Conservation (phyloP, 2,888 invertebrate genomes). For the Synanthedon tipuliformis region DNA sequence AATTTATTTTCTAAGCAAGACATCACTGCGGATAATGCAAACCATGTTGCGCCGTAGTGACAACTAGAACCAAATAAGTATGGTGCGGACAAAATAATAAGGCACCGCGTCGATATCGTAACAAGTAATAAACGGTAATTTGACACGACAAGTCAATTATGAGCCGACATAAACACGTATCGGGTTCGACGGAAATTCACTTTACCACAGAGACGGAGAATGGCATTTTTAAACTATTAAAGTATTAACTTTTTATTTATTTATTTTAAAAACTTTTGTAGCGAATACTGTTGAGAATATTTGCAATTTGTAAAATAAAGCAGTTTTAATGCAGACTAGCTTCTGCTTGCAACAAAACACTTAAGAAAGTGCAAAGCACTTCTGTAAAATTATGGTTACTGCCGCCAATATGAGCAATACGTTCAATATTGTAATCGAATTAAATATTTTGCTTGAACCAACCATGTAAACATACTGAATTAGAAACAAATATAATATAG, state of each 20-base stretch:
- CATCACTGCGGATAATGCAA: conserved; percentile 5
- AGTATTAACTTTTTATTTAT: neutral
- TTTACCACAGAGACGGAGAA: conserved; percentile 41
- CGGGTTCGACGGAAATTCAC: conserved; percentile 46
- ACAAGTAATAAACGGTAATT: conserved; percentile 65
- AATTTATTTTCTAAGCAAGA: neutral
- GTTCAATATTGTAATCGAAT: no score
- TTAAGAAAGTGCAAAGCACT: no score
- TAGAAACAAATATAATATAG: no score
- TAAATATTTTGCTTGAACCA: no score
- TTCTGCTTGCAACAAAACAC: no score
- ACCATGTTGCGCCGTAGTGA: conserved; percentile 28
- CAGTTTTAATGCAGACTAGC: no score
- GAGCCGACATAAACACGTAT: conserved; percentile 54
- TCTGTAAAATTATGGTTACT: no score
- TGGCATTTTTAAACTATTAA: neutral
- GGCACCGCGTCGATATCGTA: conserved; percentile 48
- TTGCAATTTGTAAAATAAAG: no score
- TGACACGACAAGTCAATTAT: conserved; percentile 67
- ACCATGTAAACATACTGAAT: no score
- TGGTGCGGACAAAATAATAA: conserved; percentile 47
- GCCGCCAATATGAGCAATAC: no score
- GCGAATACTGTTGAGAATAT: no score
- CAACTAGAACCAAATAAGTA: conserved; percentile 44
- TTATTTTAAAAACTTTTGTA: neutral